These are phyloP conservation scores for Glaucidium brasilianum DNA, from an alignment of 2,113 vertebrate species.

Conservation along the genomic window DNA sequence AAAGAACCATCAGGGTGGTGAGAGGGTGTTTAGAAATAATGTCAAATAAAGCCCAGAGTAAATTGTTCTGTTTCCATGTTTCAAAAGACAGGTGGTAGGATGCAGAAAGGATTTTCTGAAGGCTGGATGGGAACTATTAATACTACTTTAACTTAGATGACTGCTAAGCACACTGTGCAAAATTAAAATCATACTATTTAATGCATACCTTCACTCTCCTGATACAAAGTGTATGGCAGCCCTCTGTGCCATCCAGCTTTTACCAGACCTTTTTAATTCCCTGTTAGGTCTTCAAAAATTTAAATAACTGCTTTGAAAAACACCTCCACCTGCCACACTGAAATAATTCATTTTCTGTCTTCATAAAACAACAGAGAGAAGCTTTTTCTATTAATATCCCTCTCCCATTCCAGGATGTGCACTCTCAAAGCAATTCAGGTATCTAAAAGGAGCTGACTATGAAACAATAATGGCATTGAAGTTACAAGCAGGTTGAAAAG, in stretches of 20 bases:
- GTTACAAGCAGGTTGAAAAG: not conserved
- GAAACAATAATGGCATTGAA: not conserved
- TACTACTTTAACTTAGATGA: not conserved
- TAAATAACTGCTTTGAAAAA: conserved; percentile 24
- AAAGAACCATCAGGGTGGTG: not conserved
- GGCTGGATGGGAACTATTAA: not conserved
- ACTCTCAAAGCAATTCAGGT: not conserved
- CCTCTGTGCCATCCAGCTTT: not conserved
- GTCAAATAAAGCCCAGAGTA: not conserved
- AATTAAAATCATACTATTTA: not conserved
- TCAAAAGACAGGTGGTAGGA: not conserved
- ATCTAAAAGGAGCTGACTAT: not conserved
- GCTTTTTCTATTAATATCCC: conserved; percentile 29
- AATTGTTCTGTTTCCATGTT: not conserved
- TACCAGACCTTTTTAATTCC: not conserved
- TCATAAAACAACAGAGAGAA: not conserved
- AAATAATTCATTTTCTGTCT: not conserved
- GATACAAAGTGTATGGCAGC: not conserved
- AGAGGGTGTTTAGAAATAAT: not conserved
- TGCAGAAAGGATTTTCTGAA: not conserved
- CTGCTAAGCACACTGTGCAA: not conserved
- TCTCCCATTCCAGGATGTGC: not conserved
- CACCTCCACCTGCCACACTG: not conserved
- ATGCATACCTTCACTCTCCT: not conserved
- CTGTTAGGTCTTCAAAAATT: not conserved